Percentiles rank a stretch among this genome's conserved stretches.
Evolutionary conservation across 2,888 invertebrate species (phyloP).

Genomic region (Hemicrepidius hirtus): DNA sequence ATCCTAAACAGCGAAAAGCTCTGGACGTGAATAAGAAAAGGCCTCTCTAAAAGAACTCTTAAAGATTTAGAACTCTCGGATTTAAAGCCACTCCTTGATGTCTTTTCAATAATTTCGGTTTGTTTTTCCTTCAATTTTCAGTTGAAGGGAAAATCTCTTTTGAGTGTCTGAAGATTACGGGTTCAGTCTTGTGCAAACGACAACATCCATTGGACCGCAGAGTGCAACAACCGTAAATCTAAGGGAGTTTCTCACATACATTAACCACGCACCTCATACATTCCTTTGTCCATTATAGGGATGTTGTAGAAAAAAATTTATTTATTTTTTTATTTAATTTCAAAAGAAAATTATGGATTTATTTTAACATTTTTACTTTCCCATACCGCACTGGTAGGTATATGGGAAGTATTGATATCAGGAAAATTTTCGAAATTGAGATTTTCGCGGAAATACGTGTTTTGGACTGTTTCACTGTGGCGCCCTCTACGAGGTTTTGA

Average conservation of each 20-base stretch:
- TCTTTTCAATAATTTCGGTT: constrained; percentile 29
- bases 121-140: constrained; percentile 29
- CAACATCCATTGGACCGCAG: constrained; percentile 39
- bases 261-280: constrained; percentile 29
- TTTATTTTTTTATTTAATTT: too few relatives aligned
- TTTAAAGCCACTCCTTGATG: constrained; percentile 3
- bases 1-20: too few relatives aligned
- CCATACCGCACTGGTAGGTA: too few relatives aligned
- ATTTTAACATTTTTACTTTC: too few relatives aligned
- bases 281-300: not conserved
- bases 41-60: not conserved
- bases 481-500: too few relatives aligned
- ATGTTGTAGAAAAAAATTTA: not conserved
- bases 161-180: constrained; percentile 39
- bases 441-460: too few relatives aligned
- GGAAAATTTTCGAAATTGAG: too few relatives aligned
- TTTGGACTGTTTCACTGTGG: too few relatives aligned
- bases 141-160: constrained; percentile 33
- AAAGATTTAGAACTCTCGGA: not conserved
- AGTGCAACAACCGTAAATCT: constrained; percentile 44
- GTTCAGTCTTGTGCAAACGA: constrained; percentile 36
- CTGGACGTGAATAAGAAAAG: not conserved
- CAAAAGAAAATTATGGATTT: too few relatives aligned
- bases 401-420: too few relatives aligned
- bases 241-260: constrained; percentile 38